Evolutionary conservation across 1,140 invertebrate species (phyloP), one percentile per base, ranked within the genome.

Genomic region (Drosophila simulans): DNA sequence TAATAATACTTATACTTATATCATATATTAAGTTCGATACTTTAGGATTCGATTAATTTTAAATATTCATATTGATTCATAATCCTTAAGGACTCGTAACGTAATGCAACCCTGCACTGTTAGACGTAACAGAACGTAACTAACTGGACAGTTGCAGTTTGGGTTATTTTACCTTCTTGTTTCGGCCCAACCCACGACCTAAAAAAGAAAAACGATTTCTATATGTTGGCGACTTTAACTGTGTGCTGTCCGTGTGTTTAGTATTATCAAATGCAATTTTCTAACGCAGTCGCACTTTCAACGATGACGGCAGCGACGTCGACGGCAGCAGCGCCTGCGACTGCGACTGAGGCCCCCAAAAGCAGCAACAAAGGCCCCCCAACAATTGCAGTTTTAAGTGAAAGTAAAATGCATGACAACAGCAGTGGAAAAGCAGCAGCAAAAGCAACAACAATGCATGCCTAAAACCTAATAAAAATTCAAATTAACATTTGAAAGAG

Each of bases 401-500:
- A 90, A 89, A 91, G 84, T 88, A 91, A 90, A 90, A 88, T 71
- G 78, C 75, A 82, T 73, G 77, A 76, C 66, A 76, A 79, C 63
- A 80, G 60, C 27, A 62, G 53, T 48, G 37, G 43, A 48, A 66
- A 35, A 48, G 40, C 34, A 39, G 37, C 39, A 65, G 62, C 34
- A 39, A 39, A 31, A 2, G 31, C 37, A 68, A 80, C 76, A 77
- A 75, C 75, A 86, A 90, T 90, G 85, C 83, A 88, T 88, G 82
- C 78, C 86, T 90, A 90, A 90, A 90, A 90, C 83, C 86, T 90
- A 90, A 90, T 91, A 90, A 91, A 90, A 90, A 90, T 90, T 82
- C 86, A 91, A 90, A 90, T 90, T 91, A 91, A 90, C 82, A 86
- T 90, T 82, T 80, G 80, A 82, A 82, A 86, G 81, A 88, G 83